phyloP scores from a whole-genome alignment of 2,113 vertebrate species.

The Zosterops hypoxanthus region DNA sequence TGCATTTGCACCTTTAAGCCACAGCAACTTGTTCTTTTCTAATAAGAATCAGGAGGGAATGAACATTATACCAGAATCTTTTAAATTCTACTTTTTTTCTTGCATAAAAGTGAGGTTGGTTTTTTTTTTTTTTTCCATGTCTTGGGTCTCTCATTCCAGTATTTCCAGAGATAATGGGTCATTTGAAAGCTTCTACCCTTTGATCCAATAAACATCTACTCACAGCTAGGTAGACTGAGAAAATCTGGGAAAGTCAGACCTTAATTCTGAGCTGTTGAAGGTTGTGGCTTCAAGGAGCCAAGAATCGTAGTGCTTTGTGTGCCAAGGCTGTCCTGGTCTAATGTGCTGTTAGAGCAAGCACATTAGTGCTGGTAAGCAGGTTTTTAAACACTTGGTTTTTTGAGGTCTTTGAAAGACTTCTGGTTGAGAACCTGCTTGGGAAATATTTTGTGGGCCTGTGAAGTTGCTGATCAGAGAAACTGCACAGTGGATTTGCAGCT shows the following conservation, averaged over 20 bases:
- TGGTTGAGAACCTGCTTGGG: conserved; percentile 7
- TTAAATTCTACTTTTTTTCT: neutral
- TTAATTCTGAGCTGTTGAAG: neutral
- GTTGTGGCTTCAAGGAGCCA: conserved; percentile 8
- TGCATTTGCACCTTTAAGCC: conserved; percentile 31
- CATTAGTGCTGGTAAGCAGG: conserved; percentile 1
- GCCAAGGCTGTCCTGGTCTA: neutral
- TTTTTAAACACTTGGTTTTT: neutral
- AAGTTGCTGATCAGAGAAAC: conserved; percentile 11
- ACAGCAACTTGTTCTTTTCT: neutral
- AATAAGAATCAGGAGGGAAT: neutral
- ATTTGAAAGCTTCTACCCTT: neutral
- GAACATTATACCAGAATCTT: neutral
- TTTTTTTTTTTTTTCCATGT: neutral
- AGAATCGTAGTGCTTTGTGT: neutral
- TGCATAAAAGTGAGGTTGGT: neutral
- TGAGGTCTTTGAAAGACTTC: conserved; percentile 15
- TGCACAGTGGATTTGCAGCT: neutral
- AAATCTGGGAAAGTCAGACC: neutral
- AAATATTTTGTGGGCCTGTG: neutral
- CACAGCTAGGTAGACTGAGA: neutral
- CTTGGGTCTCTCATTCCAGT: neutral
- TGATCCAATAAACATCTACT: neutral
- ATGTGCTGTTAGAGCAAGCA: neutral
- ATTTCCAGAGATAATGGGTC: neutral